A percentile compares a stretch with the other conserved stretches of the same genome.
Evolutionary conservation across 2,113 vertebrate genomes (phyloP).

Genomic region (Pristiophorus japonicus): DNA sequence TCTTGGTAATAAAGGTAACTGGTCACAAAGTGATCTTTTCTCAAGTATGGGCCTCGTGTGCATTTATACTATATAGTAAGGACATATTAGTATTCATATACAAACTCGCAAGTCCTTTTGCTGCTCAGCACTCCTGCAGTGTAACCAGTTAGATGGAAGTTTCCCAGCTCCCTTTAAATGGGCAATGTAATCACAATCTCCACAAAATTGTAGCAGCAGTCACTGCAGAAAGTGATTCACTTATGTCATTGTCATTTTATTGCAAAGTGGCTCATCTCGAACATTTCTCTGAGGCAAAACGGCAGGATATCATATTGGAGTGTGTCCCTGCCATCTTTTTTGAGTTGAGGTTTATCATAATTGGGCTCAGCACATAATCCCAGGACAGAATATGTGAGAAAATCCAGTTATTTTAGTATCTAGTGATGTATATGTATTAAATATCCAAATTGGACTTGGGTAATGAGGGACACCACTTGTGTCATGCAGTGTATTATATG

Average conservation of each 20-base stretch:
- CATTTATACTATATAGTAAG: too few relatives aligned
- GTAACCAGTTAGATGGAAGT: conserved; percentile 3
- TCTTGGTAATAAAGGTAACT: too few relatives aligned
- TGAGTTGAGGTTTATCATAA: too few relatives aligned
- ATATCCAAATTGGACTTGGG: neutral
- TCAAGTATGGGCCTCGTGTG: too few relatives aligned
- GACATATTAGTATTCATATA: too few relatives aligned
- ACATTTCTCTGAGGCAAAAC: neutral
- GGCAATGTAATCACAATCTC: conserved; percentile 12
- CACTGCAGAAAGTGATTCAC: neutral
- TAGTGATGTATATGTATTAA: neutral
- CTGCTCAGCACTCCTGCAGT: neutral
- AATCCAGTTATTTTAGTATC: too few relatives aligned
- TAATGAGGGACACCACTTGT: too few relatives aligned
- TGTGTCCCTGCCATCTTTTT: neutral
- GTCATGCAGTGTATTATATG: neutral
- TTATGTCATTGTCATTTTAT: conserved; percentile 15
- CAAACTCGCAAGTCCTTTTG: neutral
- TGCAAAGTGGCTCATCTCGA: neutral
- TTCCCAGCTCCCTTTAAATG: neutral
- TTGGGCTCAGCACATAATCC: neutral
- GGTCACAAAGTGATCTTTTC: too few relatives aligned
- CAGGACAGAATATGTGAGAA: neutral
- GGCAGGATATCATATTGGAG: neutral
- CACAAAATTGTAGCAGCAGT: neutral